These are phyloP conservation scores for Atethmia centrago DNA, from an alignment of 2,888 invertebrate genomes.

Conservation along the genomic window DNA sequence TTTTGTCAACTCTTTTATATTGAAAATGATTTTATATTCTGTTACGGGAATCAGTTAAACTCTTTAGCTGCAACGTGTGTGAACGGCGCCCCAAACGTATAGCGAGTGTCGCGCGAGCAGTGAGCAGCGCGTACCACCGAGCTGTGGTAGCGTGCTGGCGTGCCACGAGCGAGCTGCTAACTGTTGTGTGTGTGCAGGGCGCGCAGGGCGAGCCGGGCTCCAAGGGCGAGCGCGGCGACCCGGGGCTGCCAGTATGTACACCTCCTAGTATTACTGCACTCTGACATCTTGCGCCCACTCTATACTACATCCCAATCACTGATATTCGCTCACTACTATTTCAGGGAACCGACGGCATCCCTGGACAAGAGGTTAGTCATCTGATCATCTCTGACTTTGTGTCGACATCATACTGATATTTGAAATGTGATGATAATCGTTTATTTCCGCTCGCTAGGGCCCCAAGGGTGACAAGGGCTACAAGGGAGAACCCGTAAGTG, in stretches of 20 bases:
- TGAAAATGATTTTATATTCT: slow-evolving; percentile 1
- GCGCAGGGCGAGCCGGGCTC: slow-evolving; percentile 97
- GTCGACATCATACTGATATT: neutral
- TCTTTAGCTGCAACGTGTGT: neutral
- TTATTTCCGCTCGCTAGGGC: slow-evolving; percentile 91
- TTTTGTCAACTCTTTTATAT: neutral
- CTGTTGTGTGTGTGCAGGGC: slow-evolving; percentile 91
- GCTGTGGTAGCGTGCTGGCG: neutral
- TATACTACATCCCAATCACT: slow-evolving; percentile 22
- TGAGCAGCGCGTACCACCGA: neutral
- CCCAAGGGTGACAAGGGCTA: slow-evolving; percentile 97
- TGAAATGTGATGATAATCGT: slow-evolving; percentile 30
- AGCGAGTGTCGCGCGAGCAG: neutral
- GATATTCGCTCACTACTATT: slow-evolving; percentile 74
- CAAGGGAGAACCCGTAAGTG: slow-evolving; percentile 95
- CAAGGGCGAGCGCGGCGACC: slow-evolving; percentile 98
- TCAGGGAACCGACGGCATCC: slow-evolving; percentile 98
- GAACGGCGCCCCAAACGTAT: neutral
- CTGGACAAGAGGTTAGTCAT: slow-evolving; percentile 95
- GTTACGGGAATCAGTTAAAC: neutral
- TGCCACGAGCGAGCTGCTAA: slow-evolving; percentile 77
- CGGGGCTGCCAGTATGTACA: slow-evolving; percentile 96
- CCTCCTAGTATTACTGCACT: slow-evolving; percentile 6
- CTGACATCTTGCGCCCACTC: neutral
- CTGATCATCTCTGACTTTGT: slow-evolving; percentile 71